Conservation (phyloP, 2,113 vertebrate species). For the Laticauda colubrina region DNA sequence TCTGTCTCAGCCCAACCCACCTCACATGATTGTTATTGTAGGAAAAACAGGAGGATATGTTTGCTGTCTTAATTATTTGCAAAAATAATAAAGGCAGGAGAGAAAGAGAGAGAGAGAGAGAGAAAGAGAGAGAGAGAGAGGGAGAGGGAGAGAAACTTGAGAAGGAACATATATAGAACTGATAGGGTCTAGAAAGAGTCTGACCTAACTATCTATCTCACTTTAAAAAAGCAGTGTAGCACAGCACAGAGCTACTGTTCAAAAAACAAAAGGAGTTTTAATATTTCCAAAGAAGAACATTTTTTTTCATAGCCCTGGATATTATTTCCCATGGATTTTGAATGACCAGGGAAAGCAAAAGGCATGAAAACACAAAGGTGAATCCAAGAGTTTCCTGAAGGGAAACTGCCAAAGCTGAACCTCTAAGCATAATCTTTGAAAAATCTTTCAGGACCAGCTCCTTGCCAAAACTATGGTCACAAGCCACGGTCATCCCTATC, state of each 20-base stretch:
- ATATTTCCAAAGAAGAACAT: neutral
- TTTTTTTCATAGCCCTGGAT: neutral
- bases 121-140: no score
- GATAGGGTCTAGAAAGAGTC: neutral
- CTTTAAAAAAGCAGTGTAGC: neutral
- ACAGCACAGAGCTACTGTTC: neutral
- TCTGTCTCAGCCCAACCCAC: neutral
- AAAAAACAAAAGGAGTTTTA: neutral
- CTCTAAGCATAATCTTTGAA: no score
- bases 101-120: no score
- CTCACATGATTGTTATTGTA: neutral
- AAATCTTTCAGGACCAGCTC: no score
- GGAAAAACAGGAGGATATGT: neutral
- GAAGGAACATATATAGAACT: neutral
- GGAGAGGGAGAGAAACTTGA: no score
- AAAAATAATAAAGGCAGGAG: neutral
- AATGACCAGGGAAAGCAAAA: neutral
- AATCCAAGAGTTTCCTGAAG: neutral
- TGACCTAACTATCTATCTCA: neutral
- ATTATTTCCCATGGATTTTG: neutral
- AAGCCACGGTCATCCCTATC: no score
- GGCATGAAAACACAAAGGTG: neutral
- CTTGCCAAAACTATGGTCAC: no score
- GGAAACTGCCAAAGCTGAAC: neutral
- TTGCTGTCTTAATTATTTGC: neutral